Percentiles rank a stretch among this genome's conserved stretches.
Conservation (phyloP, 2,797 vertebrate species). For the Galaxias olidus region DNA sequence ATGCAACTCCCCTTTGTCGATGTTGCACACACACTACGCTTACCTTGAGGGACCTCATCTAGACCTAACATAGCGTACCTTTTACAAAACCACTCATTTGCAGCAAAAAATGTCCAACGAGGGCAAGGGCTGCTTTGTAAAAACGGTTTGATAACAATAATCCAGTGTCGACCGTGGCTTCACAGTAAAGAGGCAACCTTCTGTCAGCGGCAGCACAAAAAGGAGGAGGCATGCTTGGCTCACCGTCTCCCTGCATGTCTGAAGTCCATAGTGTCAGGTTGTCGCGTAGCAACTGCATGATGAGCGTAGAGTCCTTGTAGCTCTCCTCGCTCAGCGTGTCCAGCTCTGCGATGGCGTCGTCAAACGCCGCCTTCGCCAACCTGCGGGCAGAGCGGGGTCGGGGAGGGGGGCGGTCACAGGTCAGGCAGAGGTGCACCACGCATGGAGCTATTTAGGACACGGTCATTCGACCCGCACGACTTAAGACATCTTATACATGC, state of each 20-base stretch:
- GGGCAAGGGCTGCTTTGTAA: too few relatives aligned
- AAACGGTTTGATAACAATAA: too few relatives aligned
- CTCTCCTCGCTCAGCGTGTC: slow-evolving; percentile 93
- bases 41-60: too few relatives aligned
- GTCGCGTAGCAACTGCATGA: slow-evolving; percentile 93
- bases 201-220: neutral
- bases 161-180: too few relatives aligned
- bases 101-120: too few relatives aligned
- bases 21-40: too few relatives aligned
- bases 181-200: too few relatives aligned
- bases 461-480: too few relatives aligned
- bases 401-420: neutral
- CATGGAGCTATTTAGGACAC: too few relatives aligned
- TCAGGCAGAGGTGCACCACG: neutral
- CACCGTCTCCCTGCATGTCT: slow-evolving; percentile 92
- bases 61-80: too few relatives aligned
- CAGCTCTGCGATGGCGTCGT: slow-evolving; percentile 91
- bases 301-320: slow-evolving; percentile 92
- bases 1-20: too few relatives aligned
- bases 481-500: neutral
- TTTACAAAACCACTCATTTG: too few relatives aligned
- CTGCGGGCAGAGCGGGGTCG: slow-evolving; percentile 44
- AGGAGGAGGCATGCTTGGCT: slow-evolving; percentile 34
- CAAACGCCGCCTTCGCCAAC: slow-evolving; percentile 91
- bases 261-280: slow-evolving; percentile 95